Conservation (phyloP, 2,888 invertebrate species). For the Calameuta filiformis region DNA sequence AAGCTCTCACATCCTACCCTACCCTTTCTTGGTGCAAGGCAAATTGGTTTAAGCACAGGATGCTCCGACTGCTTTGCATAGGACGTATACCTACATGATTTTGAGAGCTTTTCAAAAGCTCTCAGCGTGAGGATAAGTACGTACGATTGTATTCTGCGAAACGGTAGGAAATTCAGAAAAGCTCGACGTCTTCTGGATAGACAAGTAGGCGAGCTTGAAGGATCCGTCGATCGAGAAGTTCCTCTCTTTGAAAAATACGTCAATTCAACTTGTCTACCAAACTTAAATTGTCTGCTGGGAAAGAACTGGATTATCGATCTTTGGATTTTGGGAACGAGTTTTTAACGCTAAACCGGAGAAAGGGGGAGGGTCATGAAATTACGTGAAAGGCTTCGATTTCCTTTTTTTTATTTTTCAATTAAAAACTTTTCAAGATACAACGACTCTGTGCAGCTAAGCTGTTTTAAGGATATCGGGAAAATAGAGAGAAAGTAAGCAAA, state of each 20-base stretch:
- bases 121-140: not conserved
- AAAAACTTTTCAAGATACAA: too few relatives aligned
- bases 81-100: not conserved
- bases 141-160: not conserved
- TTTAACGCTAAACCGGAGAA: not conserved
- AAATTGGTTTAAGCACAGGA: not conserved
- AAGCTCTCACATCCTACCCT: not conserved
- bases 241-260: not conserved
- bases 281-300: not conserved
- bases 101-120: not conserved
- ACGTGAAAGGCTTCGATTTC: not conserved
- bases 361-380: not conserved
- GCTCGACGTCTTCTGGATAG: not conserved
- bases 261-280: not conserved
- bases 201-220: not conserved
- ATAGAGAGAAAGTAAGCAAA: not conserved
- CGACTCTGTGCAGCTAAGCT: not conserved
- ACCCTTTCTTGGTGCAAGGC: not conserved
- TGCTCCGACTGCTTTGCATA: not conserved
- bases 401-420: not conserved
- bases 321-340: not conserved
- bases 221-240: not conserved
- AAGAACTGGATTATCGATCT: not conserved
- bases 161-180: not conserved
- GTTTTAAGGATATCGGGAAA: not conserved